These are phyloP conservation scores for Amiota communis DNA, from an alignment of 2,888 invertebrate species.

Conservation along the genomic window DNA sequence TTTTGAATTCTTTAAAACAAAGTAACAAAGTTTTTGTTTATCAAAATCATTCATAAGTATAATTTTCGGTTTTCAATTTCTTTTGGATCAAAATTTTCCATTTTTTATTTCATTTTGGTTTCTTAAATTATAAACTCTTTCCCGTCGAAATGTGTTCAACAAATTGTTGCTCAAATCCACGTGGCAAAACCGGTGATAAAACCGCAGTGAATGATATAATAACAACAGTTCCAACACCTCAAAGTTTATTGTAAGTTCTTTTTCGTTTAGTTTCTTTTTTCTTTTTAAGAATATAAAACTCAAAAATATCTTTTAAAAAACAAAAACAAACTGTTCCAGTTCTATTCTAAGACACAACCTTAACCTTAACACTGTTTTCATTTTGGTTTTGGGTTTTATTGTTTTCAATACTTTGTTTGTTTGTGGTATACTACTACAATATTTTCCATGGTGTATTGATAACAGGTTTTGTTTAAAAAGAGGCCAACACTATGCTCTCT, in stretches of 20 bases:
- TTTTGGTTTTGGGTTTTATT: no score
- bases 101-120: not conserved
- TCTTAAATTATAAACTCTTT: not conserved
- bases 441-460: no score
- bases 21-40: not conserved
- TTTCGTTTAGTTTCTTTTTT: no score
- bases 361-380: no score
- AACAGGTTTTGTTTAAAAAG: no score
- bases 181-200: constrained; percentile 41
- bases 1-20: not conserved
- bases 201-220: not conserved
- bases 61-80: not conserved
- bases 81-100: not conserved
- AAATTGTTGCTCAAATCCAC: constrained; percentile 45
- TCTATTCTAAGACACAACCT: no score
- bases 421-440: no score
- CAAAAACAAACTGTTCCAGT: no score
- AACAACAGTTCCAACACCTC: constrained; percentile 20
- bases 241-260: constrained; percentile 35
- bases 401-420: no score
- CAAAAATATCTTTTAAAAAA: no score
- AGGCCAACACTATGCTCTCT: no score
- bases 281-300: no score
- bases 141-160: constrained; percentile 37
- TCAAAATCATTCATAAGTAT: not conserved